Base-by-base conservation (phyloP, 2,113 vertebrate species). In the Furnarius figulus region DNA sequence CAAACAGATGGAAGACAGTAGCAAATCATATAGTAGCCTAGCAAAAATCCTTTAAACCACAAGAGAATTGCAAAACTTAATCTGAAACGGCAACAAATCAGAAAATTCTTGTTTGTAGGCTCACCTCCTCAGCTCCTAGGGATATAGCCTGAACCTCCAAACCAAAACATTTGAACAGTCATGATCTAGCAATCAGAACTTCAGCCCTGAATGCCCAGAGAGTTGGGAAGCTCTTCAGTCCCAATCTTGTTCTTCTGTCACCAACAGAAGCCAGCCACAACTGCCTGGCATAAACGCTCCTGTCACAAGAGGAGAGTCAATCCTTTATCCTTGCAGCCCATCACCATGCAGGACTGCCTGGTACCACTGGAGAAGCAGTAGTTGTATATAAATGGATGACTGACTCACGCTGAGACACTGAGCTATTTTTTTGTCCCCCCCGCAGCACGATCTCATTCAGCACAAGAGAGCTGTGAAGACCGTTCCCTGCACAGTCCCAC, bases 391-490 rank as follows among this genome's bases (percentile, higher is more conserved):
- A 74, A 83, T 78, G 90, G 90, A 86, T 77, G 44, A 35, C 39
- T 95, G 68, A 95, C 86, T 96, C 96, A 95, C 49, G 39, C 80
- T 78, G 89, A 65, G 91, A 96, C 94, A 97, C 89, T 97, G 89
- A 35, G 71, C 89, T 90, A 20, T 93, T 95, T 92, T 96, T 89
- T 92, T 58, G 56, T 70, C 6, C 18, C 56, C 42, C 33, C 5
- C 40, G n/a, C 47, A 73, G 19, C 49, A 76, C 7, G 0, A 56
- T 68, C 49, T 90, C 78, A 90, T 20, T 25, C 90, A 63, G 67
- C 67, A 89, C 66, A 89, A 91, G 58, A 65, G 20, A 85, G 62
- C 72, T 80, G 31, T 62, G 77, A 93, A 62, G 44, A 27, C 84
- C 46, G 16, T 35, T 63, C 81, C 71, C 37, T 52, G 31, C 6